Base-by-base conservation (phyloP, 2,797 vertebrate genomes). In the Trachops cirrhosus region DNA sequence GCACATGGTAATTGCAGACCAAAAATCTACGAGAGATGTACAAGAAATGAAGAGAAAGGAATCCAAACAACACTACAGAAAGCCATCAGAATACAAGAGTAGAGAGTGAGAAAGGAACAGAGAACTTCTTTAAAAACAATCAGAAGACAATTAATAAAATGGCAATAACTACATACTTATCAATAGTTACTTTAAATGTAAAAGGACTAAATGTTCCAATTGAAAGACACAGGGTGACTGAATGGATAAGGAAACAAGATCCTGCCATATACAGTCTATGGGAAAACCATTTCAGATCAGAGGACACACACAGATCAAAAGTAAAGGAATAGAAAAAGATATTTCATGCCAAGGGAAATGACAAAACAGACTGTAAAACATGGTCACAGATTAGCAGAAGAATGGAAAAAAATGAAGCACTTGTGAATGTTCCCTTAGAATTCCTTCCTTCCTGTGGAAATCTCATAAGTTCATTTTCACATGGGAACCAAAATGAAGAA, bases 361-460 rank as follows among this genome's bases (percentile, higher is more conserved):
- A 48, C 21, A 68, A 67, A 46, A 24, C 32, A 46, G 57, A 83
- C 29, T 64, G 46, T 64, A 64, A 64, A 67, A 37, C 15, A 16
- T 21, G 54, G 80, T 83, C 46, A 89, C 26, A 70, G 82, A 21
- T 34, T 34, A 83, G 71, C 70, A 89, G 46, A 78, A 52, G 9
- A n/a, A 68, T 37, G 78, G 57, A n/a, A 44, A 37, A 37, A 73
- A 77, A 37, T 26, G 24, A 73, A 79, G 22, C 15, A 4, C 29
- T 3, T 62, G 16, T 59, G 46, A 90, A 87, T 11, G 11, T 11
- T 91, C 75, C 59, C 29, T 92, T 19, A 79, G 50, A 94, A 79
- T 78, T 50, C 44, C 37, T 88, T 96, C 54, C 59, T 88, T 96
- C 34, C 41, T 54, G 29, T 34, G 21, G n/a, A 95, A 89, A 93